Evolutionary conservation across 2,113 vertebrate genomes (phyloP).

Genomic region (Oncorhynchus mykiss): DNA sequence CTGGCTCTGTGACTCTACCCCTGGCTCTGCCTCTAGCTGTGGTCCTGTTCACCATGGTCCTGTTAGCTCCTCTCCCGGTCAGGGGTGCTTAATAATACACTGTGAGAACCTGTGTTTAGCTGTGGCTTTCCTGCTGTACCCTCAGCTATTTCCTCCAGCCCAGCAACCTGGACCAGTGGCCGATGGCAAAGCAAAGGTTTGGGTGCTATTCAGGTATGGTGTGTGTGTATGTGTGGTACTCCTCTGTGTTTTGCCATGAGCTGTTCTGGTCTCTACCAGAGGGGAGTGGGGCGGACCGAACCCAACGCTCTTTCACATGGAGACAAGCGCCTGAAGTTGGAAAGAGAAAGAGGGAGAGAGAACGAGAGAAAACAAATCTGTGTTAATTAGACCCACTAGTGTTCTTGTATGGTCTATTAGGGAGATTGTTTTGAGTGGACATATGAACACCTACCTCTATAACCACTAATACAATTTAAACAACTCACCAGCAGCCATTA

Average conservation of each 20-base stretch:
- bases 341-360: too few relatives aligned
- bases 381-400: too few relatives aligned
- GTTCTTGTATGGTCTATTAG: too few relatives aligned
- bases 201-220: slow-evolving; percentile 46
- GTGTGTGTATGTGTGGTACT: slow-evolving; percentile 11
- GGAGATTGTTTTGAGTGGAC: too few relatives aligned
- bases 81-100: slow-evolving; percentile 50
- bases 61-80: slow-evolving; percentile 45
- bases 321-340: too few relatives aligned
- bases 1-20: too few relatives aligned
- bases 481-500: not conserved
- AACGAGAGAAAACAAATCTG: too few relatives aligned
- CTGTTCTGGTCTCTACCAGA: slow-evolving; percentile 55
- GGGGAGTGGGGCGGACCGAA: slow-evolving; percentile 18
- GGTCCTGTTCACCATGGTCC: slow-evolving; percentile 1
- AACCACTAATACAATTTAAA: too few relatives aligned
- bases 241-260: slow-evolving; percentile 53
- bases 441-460: too few relatives aligned
- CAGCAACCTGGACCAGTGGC: slow-evolving; percentile 18
- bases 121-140: slow-evolving; percentile 60
- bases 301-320: slow-evolving; percentile 41
- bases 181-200: slow-evolving; percentile 41
- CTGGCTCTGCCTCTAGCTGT: slow-evolving; percentile 12
- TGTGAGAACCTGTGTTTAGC: slow-evolving; percentile 61
- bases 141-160: slow-evolving; percentile 65